Evolutionary conservation across 2,113 vertebrate species (phyloP).

Genomic region (Orycteropus afer): DNA sequence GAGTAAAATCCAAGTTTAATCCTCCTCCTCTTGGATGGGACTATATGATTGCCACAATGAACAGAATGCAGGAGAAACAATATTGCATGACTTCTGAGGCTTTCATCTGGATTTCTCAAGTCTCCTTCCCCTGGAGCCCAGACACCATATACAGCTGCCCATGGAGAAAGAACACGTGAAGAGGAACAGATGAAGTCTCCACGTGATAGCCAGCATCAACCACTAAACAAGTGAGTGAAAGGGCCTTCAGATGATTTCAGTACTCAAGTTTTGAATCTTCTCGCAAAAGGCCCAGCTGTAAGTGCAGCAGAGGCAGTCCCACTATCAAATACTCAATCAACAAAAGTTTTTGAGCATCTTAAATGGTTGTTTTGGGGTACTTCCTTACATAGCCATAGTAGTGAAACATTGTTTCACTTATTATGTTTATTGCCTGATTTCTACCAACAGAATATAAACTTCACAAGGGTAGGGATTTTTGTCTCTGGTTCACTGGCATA

Average conservation of each 20-base stretch:
- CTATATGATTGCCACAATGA: neutral
- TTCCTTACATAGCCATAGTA: neutral
- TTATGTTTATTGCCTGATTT: neutral
- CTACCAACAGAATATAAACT: neutral
- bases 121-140: neutral
- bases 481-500: neutral
- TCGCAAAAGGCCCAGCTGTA: neutral
- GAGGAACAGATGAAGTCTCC: neutral
- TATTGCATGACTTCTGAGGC: neutral
- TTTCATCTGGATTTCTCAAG: neutral
- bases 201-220: neutral
- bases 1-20: neutral
- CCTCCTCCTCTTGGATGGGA: neutral
- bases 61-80: conserved; percentile 5
- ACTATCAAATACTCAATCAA: neutral
- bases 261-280: neutral
- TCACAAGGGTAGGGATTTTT: neutral
- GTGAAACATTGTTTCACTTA: conserved; percentile 15
- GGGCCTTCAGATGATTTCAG: neutral
- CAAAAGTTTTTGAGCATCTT: neutral
- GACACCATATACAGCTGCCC: neutral
- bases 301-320: neutral
- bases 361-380: neutral
- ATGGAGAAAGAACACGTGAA: neutral
- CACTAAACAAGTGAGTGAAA: neutral